Percentiles rank a stretch among this genome's conserved stretches.
These are phyloP conservation scores for Aphidoletes aphidimyza DNA, from an alignment of 2,888 invertebrate genomes.

Conservation along the genomic window DNA sequence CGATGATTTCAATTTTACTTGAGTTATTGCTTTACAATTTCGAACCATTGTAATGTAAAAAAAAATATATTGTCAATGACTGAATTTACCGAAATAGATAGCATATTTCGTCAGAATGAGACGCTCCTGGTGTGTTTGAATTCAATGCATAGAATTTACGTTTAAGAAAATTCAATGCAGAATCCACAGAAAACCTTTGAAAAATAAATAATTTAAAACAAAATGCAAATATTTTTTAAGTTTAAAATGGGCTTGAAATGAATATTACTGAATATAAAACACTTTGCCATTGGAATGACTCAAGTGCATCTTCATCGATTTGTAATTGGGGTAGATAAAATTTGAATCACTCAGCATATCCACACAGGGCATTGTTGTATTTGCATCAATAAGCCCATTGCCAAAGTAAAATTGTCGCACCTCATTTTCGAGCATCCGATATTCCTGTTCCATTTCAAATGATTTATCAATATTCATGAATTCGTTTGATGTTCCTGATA, in stretches of 20 bases:
- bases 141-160: background rate
- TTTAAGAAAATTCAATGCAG: background rate
- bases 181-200: background rate
- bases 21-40: too few relatives aligned
- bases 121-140: conserved; percentile 24
- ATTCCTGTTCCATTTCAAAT: too few relatives aligned
- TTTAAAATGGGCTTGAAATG: background rate
- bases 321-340: conserved; percentile 52
- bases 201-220: background rate
- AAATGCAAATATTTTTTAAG: background rate
- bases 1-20: background rate
- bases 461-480: too few relatives aligned
- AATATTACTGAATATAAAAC: conserved; percentile 40
- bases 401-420: conserved; percentile 55
- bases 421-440: too few relatives aligned
- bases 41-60: too few relatives aligned
- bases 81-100: conserved; percentile 34
- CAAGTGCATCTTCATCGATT: background rate
- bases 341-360: background rate
- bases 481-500: too few relatives aligned
- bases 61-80: background rate
- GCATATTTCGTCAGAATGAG: conserved; percentile 54
- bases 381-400: conserved; percentile 1
- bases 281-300: background rate
- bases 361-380: background rate